These are phyloP conservation scores for Thunnus maccoyii DNA, from an alignment of 2,113 vertebrate species.

Conservation along the genomic window DNA sequence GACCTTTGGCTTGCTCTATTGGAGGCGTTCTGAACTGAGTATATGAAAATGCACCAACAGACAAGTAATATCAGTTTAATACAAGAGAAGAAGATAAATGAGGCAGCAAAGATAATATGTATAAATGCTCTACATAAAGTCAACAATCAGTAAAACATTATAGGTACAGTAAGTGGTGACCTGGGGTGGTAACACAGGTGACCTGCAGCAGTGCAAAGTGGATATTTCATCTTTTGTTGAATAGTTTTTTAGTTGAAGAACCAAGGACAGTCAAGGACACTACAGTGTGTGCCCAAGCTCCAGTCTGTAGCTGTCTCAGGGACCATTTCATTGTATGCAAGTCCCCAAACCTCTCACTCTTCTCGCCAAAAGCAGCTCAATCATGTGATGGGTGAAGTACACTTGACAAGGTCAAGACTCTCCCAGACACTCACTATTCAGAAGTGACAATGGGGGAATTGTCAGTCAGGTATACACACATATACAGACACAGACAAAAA, in stretches of 20 bases:
- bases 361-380: not conserved
- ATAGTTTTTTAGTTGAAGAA: not conserved
- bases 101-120: not conserved
- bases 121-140: not conserved
- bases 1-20: not conserved
- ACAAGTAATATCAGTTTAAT: not conserved
- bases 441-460: not conserved
- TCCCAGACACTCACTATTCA: not conserved
- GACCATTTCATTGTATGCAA: not conserved
- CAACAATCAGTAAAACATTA: not conserved
- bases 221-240: slow-evolving; percentile 6
- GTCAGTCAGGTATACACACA: not conserved
- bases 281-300: not conserved
- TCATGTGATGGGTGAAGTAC: not conserved
- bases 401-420: not conserved
- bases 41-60: not conserved
- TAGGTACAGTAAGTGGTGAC: not conserved
- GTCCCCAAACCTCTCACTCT: not conserved
- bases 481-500: not conserved
- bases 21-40: not conserved
- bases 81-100: not conserved
- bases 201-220: not conserved
- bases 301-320: not conserved
- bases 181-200: too few relatives aligned
- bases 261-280: not conserved